phyloP scores from a whole-genome alignment of 1,140 invertebrate species.

The Branchinecta lindahli region DNA sequence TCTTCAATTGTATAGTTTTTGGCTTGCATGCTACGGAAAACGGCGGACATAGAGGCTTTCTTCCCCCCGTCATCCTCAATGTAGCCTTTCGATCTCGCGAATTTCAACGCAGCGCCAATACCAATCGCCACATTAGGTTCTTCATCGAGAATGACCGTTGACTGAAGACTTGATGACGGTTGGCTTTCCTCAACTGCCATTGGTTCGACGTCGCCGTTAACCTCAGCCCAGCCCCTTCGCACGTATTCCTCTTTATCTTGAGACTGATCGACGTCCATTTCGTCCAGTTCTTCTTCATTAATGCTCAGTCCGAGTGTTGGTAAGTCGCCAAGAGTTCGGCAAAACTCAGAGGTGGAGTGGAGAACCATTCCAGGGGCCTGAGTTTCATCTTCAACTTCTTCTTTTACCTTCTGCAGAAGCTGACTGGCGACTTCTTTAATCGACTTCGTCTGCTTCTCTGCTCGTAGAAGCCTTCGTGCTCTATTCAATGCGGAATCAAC shows the following conservation, averaged over 20 bases:
- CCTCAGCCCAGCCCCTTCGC: slow-evolving; percentile 19
- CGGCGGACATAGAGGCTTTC: slow-evolving; percentile 38
- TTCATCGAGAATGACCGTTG: slow-evolving; percentile 61
- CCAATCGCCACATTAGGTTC: slow-evolving; percentile 88
- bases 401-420: slow-evolving; percentile 18
- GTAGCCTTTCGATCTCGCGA: slow-evolving; percentile 92
- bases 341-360: slow-evolving; percentile 93
- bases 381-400: slow-evolving; percentile 20
- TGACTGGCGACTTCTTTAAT: slow-evolving; percentile 14
- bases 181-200: not conserved
- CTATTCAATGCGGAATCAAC: slow-evolving; percentile 56
- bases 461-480: slow-evolving; percentile 47
- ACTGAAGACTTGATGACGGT: slow-evolving; percentile 15
- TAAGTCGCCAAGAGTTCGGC: slow-evolving; percentile 84
- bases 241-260: slow-evolving; percentile 23
- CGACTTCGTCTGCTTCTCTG: slow-evolving; percentile 23
- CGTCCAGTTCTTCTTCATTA: slow-evolving; percentile 10
- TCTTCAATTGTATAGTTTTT: slow-evolving; percentile 95
- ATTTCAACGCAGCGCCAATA: slow-evolving; percentile 71
- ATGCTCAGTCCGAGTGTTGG: slow-evolving; percentile 62
- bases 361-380: slow-evolving; percentile 45
- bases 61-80: slow-evolving; percentile 65
- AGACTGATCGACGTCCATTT: not conserved
- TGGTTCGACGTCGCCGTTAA: not conserved
- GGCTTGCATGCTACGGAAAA: slow-evolving; percentile 60